A percentile compares a stretch with the other conserved stretches of the same genome.
phyloP scores from a whole-genome alignment of 2,113 vertebrate species.

The Pseudorasbora parva region DNA sequence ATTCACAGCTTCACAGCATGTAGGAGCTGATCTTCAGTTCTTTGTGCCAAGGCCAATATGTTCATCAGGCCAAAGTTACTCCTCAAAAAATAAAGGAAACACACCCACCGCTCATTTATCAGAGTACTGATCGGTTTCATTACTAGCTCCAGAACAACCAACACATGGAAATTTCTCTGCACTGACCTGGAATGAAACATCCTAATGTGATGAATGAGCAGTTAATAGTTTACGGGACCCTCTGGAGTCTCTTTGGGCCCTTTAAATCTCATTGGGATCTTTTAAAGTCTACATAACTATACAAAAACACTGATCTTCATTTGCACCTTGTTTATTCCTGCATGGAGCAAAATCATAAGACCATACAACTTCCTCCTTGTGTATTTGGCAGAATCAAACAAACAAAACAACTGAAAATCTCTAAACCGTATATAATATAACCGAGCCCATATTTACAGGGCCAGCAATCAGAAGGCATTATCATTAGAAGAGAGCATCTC shows the following conservation, averaged over 20 bases:
- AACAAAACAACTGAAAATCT: conserved; percentile 29
- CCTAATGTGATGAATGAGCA: conserved; percentile 10
- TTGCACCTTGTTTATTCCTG: conserved; percentile 15
- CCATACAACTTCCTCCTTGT: background rate
- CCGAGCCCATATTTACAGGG: background rate
- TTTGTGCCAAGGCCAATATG: background rate
- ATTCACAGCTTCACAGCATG: conserved; percentile 13
- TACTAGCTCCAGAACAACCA: background rate
- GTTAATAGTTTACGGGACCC: background rate
- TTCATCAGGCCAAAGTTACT: conserved; percentile 14
- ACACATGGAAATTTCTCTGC: background rate
- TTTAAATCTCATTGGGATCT: background rate
- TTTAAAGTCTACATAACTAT: background rate
- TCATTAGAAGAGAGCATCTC: background rate
- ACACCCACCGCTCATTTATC: background rate
- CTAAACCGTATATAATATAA: background rate
- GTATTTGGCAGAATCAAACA: conserved; percentile 41
- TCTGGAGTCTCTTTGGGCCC: background rate
- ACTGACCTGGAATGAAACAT: background rate
- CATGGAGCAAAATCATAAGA: conserved; percentile 47
- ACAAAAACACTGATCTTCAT: conserved; percentile 42
- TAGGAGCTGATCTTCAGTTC: conserved; percentile 10
- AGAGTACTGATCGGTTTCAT: background rate
- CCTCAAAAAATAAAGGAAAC: background rate
- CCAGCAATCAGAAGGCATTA: background rate